Evolutionary conservation across 1,140 invertebrate species (phyloP).

Genomic region (Halictus rubicundus): DNA sequence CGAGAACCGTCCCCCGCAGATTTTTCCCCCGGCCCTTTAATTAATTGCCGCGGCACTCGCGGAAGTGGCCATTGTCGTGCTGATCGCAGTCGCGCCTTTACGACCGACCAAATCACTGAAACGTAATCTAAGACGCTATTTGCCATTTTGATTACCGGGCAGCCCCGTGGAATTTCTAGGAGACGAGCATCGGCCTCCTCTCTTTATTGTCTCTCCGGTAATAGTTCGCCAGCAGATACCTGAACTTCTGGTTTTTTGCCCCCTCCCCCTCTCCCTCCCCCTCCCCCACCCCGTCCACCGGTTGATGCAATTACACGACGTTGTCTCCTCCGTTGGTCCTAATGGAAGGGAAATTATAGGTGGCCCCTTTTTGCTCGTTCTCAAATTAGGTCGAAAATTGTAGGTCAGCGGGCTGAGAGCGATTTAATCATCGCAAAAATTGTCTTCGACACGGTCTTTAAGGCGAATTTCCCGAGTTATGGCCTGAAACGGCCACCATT

Average conservation of each 20-base stretch:
- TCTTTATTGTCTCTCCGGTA: neutral
- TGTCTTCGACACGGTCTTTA: no score
- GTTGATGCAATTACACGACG: neutral
- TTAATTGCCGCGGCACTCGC: conserved; percentile 46
- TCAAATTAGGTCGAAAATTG: no score
- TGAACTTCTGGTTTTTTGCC: neutral
- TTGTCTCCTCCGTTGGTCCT: neutral
- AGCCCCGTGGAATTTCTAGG: neutral
- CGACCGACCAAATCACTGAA: conserved; percentile 7
- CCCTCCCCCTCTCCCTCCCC: no score
- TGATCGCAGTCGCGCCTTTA: conserved; percentile 16
- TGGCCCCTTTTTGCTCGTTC: no score
- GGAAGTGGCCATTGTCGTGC: conserved; percentile 23
- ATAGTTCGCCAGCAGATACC: neutral
- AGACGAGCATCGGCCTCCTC: no score
- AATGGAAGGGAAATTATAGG: neutral
- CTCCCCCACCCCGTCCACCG: no score
- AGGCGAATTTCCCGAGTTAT: no score
- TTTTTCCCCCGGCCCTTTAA: conserved; percentile 46
- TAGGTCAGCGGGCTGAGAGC: no score
- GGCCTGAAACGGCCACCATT: no score
- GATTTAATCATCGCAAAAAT: no score
- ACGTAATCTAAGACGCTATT: conserved; percentile 6
- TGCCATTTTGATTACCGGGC: neutral
- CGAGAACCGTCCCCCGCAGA: conserved; percentile 35